Evolutionary conservation across 2,113 vertebrate genomes (phyloP).

Genomic region (Salminus brasiliensis): DNA sequence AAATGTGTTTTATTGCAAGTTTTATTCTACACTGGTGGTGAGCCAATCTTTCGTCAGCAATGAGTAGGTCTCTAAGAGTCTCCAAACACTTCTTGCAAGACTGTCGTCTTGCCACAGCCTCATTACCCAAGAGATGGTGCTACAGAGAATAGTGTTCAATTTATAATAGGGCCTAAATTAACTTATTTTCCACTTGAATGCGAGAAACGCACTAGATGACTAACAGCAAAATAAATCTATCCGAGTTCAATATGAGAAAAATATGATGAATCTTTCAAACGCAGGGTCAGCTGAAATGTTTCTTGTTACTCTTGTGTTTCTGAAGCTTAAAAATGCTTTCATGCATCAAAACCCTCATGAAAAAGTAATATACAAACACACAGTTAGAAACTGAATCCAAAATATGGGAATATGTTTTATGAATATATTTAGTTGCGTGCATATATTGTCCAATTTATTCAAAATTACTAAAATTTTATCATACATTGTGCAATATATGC

Average conservation of each 20-base stretch:
- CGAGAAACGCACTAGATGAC: background rate
- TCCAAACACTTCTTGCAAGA: conserved; percentile 11
- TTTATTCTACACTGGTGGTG: conserved; percentile 10
- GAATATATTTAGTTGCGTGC: conserved; percentile 62
- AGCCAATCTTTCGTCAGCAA: conserved; percentile 14
- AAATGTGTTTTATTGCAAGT: background rate
- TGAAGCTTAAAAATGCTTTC: conserved; percentile 35
- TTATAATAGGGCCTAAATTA: conserved; percentile 4
- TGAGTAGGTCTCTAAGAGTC: conserved; percentile 18
- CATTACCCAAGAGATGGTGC: conserved; percentile 38
- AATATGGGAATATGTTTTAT: conserved; percentile 55
- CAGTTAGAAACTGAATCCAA: conserved; percentile 53
- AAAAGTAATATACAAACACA: conserved; percentile 44
- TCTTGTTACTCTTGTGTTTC: conserved; percentile 7
- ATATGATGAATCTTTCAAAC: background rate
- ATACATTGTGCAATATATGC: conserved; percentile 67
- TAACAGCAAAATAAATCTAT: conserved; percentile 1
- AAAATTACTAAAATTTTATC: conserved; percentile 67
- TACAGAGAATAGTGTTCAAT: conserved; percentile 31
- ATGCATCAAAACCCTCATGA: conserved; percentile 12
- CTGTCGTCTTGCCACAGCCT: background rate
- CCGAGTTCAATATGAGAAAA: background rate
- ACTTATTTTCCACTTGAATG: background rate
- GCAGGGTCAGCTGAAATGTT: conserved; percentile 28
- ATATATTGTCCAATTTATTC: conserved; percentile 67